Evolutionary conservation across 2,797 vertebrate genomes (phyloP).

Genomic region (Hydrolagus colliei): DNA sequence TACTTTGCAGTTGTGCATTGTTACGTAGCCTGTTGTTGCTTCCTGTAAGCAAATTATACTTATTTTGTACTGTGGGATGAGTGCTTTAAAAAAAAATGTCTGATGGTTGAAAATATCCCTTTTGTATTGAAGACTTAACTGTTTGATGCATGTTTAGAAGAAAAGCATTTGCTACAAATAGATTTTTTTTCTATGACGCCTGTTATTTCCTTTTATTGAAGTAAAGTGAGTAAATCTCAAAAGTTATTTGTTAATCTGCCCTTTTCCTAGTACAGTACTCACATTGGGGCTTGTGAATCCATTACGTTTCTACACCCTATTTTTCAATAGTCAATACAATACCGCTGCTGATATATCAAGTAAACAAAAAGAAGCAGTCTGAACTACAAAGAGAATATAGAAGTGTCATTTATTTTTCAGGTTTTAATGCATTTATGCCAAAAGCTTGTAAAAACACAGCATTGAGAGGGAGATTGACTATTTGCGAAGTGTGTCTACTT

Average conservation of each 20-base stretch:
- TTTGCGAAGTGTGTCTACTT: not conserved
- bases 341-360: too few species aligned
- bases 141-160: constrained; percentile 20
- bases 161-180: constrained; percentile 21
- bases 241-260: not conserved
- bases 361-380: too few species aligned
- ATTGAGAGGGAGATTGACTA: constrained; percentile 2
- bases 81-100: not conserved
- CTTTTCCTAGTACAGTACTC: too few species aligned
- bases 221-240: not conserved
- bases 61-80: not conserved
- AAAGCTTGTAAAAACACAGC: constrained; percentile 26
- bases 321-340: too few species aligned
- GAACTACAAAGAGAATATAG: not conserved
- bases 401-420: constrained; percentile 8
- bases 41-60: constrained; percentile 18
- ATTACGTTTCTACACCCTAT: too few species aligned
- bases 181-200: not conserved
- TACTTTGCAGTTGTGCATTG: not conserved
- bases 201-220: not conserved
- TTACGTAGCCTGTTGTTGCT: constrained; percentile 7
- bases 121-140: not conserved
- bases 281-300: too few species aligned
- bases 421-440: constrained; percentile 18
- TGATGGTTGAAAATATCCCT: not conserved